These are phyloP conservation scores for Ceyx melanurus DNA, from an alignment of 2,113 vertebrate genomes.

Conservation along the genomic window DNA sequence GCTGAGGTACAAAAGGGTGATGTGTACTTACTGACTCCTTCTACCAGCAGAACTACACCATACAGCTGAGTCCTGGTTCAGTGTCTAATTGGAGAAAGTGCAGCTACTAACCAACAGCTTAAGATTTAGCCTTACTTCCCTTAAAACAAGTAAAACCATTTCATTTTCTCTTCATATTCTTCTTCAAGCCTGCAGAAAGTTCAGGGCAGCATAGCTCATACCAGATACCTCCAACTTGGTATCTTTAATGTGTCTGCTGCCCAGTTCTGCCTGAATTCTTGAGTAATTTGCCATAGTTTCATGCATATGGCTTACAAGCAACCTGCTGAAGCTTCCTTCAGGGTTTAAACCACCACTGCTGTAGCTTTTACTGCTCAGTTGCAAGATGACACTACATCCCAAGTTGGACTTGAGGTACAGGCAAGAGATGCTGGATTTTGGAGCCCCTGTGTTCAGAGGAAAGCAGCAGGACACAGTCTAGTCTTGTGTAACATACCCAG, in stretches of 20 bases:
- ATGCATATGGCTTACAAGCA: background rate
- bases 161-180: background rate
- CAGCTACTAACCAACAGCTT: background rate
- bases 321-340: background rate
- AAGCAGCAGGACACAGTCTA: background rate
- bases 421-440: background rate
- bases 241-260: background rate
- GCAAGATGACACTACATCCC: background rate
- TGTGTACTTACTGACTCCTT: background rate
- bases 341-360: background rate
- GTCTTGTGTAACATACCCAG: background rate
- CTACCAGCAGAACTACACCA: background rate
- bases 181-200: background rate
- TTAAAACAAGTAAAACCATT: background rate
- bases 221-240: background rate
- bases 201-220: background rate
- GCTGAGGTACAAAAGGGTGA: background rate
- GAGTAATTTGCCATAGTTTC: background rate
- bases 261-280: background rate
- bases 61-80: background rate
- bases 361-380: background rate
- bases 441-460: background rate
- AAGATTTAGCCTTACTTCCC: background rate
- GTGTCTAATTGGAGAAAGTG: background rate
- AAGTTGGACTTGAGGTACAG: background rate